These are phyloP conservation scores for Sitophilus oryzae DNA, from an alignment of 1,140 invertebrate species.

Conservation along the genomic window DNA sequence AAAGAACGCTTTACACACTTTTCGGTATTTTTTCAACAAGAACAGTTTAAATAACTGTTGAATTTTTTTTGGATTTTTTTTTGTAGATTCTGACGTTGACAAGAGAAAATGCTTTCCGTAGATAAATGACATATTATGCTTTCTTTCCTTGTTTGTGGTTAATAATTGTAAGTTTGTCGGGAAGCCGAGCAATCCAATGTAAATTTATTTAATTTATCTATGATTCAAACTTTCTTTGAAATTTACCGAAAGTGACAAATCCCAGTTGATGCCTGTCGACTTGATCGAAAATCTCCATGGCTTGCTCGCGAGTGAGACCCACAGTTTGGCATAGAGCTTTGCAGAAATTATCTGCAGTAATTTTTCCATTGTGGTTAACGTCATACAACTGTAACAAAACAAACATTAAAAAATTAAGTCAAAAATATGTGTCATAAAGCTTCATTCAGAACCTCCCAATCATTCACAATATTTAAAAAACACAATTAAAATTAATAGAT, in stretches of 20 bases:
- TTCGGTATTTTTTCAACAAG: too few species aligned
- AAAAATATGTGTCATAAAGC: background rate
- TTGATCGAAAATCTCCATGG: conserved; percentile 46
- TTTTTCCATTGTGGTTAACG: conserved; percentile 40
- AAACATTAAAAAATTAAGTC: background rate
- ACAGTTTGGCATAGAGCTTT: conserved; percentile 46
- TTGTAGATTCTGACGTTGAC: too few species aligned
- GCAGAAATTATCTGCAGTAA: conserved; percentile 44
- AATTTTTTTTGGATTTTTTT: too few species aligned
- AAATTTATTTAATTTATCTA: conserved; percentile 3
- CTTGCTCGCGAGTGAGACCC: conserved; percentile 47
- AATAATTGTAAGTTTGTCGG: too few species aligned
- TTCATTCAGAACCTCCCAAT: background rate
- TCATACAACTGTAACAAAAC: conserved; percentile 48
- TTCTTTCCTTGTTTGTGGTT: too few species aligned
- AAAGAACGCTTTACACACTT: too few species aligned
- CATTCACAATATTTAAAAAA: too few species aligned
- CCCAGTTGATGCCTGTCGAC: conserved; percentile 47
- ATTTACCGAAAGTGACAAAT: conserved; percentile 49
- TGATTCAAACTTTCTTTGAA: background rate
- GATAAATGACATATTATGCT: too few species aligned
- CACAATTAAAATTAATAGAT: too few species aligned
- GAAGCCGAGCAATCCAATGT: conserved; percentile 2
- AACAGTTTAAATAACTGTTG: too few species aligned
- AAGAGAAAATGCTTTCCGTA: too few species aligned